Conservation (phyloP, 2,888 invertebrate genomes). For the Microchrysa polita region DNA sequence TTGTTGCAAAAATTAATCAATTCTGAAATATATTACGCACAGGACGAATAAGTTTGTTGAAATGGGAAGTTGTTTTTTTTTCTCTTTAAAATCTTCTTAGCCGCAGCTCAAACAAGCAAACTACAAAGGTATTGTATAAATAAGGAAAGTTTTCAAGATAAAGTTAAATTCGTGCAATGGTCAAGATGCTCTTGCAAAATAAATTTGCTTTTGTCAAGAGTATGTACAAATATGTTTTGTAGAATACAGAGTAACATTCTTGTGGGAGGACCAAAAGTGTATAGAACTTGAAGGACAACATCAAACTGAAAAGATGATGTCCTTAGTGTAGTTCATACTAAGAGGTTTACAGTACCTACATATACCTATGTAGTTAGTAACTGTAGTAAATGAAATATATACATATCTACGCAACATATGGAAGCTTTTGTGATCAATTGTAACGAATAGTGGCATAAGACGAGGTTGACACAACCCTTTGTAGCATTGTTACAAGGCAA, state of each 20-base stretch:
- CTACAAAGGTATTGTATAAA: slow-evolving; percentile 13
- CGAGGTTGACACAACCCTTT: slow-evolving; percentile 12
- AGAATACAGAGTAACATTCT: slow-evolving; percentile 17
- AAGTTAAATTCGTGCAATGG: slow-evolving; percentile 29
- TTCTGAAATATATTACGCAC: no score
- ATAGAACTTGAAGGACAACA: not conserved
- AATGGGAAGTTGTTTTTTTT: no score
- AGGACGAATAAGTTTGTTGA: no score
- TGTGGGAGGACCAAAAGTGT: not conserved
- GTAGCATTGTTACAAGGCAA: slow-evolving; percentile 31
- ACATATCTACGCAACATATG: not conserved
- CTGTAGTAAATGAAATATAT: no score
- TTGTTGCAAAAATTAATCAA: no score
- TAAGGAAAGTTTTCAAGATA: slow-evolving; percentile 31
- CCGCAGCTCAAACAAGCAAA: not conserved
- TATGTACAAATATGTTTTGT: slow-evolving; percentile 17
- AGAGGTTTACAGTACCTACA: not conserved
- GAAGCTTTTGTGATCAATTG: not conserved
- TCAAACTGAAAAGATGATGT: slow-evolving; percentile 18
- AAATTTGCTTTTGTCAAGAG: slow-evolving; percentile 39
- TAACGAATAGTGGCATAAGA: slow-evolving; percentile 9
- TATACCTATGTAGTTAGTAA: not conserved
- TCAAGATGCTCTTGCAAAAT: slow-evolving; percentile 37
- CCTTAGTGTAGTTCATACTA: not conserved
- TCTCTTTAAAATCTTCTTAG: no score